Conservation (phyloP, 2,113 vertebrate genomes). For the Mugil cephalus region DNA sequence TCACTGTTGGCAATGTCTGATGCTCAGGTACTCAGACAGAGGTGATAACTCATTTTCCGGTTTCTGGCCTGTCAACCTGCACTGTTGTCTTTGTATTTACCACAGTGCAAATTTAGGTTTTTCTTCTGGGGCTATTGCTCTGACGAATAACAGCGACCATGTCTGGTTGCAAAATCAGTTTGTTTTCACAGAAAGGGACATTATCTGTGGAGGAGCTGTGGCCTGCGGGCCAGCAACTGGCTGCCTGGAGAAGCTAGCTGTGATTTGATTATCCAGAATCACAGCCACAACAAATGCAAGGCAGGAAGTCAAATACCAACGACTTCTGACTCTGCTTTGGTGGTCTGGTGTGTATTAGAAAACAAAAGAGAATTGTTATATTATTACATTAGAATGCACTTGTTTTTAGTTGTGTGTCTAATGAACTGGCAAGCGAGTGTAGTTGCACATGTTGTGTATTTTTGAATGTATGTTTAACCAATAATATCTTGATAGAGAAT, state of each 20-base stretch:
- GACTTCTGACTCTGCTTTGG: slow-evolving; percentile 5
- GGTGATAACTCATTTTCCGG: slow-evolving; percentile 43
- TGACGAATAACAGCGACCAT: slow-evolving; percentile 53
- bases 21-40: slow-evolving; percentile 18
- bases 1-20: slow-evolving; percentile 28
- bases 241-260: slow-evolving; percentile 50
- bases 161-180: slow-evolving; percentile 49
- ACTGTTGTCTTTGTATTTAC: slow-evolving; percentile 39
- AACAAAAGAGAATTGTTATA: background rate
- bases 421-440: too few relatives aligned
- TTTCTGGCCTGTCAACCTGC: slow-evolving; percentile 20
- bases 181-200: slow-evolving; percentile 68
- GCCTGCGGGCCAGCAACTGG: slow-evolving; percentile 34
- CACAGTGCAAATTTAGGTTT: slow-evolving; percentile 7
- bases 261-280: slow-evolving; percentile 58
- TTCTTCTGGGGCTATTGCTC: slow-evolving; percentile 12
- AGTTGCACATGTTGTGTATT: too few relatives aligned
- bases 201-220: slow-evolving; percentile 52
- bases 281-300: slow-evolving; percentile 53
- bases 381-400: too few relatives aligned
- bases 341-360: background rate
- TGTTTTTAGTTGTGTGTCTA: too few relatives aligned
- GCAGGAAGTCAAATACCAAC: slow-evolving; percentile 40
- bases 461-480: too few relatives aligned
- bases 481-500: too few relatives aligned